Percentiles rank a stretch among this genome's conserved stretches.
phyloP scores from a whole-genome alignment of 1,140 invertebrate species.

The Bombus difficillimus region DNA sequence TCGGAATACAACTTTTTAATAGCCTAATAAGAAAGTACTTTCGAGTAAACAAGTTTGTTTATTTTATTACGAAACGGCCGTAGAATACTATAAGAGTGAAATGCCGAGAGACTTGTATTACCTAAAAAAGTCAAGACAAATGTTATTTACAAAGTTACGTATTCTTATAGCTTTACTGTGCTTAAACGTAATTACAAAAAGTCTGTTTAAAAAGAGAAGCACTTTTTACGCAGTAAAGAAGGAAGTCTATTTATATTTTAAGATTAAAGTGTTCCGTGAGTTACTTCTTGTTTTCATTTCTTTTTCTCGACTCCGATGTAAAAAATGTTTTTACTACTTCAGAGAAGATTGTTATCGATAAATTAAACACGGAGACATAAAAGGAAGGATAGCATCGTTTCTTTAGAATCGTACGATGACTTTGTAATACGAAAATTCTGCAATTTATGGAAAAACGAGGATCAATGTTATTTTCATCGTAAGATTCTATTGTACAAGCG shows the following conservation, averaged over 20 bases:
- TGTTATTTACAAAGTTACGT: not conserved
- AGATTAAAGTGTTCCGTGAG: not conserved
- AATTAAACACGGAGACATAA: too few species aligned
- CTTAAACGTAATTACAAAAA: not conserved
- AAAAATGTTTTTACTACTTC: not conserved
- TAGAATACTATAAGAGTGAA: not conserved
- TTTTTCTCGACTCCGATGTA: not conserved
- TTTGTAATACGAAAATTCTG: too few species aligned
- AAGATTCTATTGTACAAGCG: too few species aligned
- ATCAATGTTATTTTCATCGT: too few species aligned
- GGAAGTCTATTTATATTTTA: not conserved
- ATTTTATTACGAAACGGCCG: not conserved
- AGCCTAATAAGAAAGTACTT: not conserved
- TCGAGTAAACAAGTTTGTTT: not conserved
- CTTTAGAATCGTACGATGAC: too few species aligned
- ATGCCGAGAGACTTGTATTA: not conserved
- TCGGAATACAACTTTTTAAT: too few species aligned
- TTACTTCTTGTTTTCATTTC: not conserved
- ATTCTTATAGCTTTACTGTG: not conserved
- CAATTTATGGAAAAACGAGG: too few species aligned
- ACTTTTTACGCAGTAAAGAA: not conserved
- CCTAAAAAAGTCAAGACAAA: not conserved
- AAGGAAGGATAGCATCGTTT: too few species aligned
- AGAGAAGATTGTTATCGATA: too few species aligned
- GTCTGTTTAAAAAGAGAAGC: not conserved